Evolutionary conservation across 2,797 vertebrate genomes (phyloP).

Genomic region (Glossophaga mutica): DNA sequence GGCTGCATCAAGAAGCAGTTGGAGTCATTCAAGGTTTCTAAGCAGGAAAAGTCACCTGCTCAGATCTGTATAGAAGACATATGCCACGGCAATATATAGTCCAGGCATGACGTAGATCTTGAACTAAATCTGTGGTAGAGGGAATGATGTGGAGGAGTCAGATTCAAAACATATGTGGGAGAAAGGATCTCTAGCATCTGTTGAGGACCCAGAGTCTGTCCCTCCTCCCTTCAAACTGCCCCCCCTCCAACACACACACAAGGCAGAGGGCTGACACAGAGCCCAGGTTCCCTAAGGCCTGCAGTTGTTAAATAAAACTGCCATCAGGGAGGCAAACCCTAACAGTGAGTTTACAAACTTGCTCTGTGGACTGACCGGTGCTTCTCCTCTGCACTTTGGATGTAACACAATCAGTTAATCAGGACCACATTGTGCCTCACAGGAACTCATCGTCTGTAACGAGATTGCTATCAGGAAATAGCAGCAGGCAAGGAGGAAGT

Average conservation of each 20-base stretch:
- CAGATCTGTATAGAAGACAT: neutral
- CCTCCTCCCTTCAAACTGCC: no score
- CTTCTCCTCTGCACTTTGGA: slow-evolving; percentile 27
- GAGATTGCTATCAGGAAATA: slow-evolving; percentile 15
- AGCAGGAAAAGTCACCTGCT: neutral
- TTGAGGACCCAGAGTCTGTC: neutral
- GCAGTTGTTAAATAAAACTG: neutral
- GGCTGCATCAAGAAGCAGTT: neutral
- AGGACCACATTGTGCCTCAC: slow-evolving; percentile 44
- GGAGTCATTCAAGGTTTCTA: neutral
- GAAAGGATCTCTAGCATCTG: neutral
- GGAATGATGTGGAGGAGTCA: neutral
- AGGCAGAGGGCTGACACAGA: neutral
- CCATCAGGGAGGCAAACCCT: neutral
- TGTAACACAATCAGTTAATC: slow-evolving; percentile 10
- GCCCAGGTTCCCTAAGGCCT: neutral
- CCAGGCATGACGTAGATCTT: neutral
- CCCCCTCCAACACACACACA: neutral
- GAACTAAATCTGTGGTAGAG: neutral
- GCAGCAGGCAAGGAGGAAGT: neutral
- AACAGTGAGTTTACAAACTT: neutral
- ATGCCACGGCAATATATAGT: neutral
- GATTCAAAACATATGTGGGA: neutral
- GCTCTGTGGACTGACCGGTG: fast-evolving
- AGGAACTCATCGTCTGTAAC: neutral